These are phyloP conservation scores for Aromia moschata DNA, from an alignment of 2,888 invertebrate genomes.

Conservation along the genomic window DNA sequence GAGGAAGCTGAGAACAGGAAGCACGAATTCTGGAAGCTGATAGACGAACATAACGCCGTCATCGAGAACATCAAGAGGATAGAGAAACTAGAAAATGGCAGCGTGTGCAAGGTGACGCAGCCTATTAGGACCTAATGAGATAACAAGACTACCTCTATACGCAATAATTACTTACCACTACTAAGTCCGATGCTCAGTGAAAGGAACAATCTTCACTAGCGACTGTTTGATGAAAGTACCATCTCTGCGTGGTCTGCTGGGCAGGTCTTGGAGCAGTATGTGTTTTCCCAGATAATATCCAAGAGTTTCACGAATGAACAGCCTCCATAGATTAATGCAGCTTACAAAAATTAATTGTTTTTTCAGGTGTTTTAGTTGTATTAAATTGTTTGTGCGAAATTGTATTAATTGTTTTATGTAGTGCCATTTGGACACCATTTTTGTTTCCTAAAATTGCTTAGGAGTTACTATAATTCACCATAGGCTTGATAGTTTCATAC, in stretches of 20 bases:
- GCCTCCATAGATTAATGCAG: too few relatives aligned
- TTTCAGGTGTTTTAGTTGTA: too few relatives aligned
- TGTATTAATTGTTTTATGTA: too few relatives aligned
- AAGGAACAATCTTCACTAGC: not conserved
- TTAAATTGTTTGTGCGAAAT: too few relatives aligned
- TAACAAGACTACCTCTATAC: constrained; percentile 10
- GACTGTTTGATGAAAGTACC: too few relatives aligned
- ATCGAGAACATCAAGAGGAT: constrained; percentile 59
- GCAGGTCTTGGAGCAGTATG: not conserved
- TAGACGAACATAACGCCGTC: constrained; percentile 58
- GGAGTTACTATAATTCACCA: too few relatives aligned
- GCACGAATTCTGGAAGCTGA: constrained; percentile 58
- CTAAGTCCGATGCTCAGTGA: constrained; percentile 9
- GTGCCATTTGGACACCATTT: too few relatives aligned
- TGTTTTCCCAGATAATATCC: not conserved
- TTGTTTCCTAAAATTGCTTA: too few relatives aligned
- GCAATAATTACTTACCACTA: constrained; percentile 16
- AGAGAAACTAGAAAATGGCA: constrained; percentile 51
- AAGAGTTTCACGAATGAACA: too few relatives aligned
- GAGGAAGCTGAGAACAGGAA: constrained; percentile 58
- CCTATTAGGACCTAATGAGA: constrained; percentile 44
- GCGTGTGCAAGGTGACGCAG: constrained; percentile 41
- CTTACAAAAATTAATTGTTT: too few relatives aligned
- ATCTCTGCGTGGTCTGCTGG: constrained; percentile 1
- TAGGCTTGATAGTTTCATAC: too few relatives aligned